phyloP scores from a whole-genome alignment of 2,113 vertebrate species.

The Cettia cetti region DNA sequence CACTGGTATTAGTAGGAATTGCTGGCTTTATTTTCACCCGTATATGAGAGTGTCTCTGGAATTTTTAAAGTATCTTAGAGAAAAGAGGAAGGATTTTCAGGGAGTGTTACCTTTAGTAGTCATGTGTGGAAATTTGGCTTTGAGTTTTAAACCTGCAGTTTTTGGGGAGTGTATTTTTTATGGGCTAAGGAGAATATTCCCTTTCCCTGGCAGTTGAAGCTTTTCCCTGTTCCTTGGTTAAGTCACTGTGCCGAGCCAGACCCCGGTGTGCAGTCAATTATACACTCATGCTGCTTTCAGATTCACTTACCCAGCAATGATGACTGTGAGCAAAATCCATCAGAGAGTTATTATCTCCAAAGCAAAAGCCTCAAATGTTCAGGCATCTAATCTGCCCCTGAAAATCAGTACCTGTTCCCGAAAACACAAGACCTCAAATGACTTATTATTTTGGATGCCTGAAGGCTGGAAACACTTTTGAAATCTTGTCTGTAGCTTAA shows the following conservation, averaged over 20 bases:
- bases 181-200: background rate
- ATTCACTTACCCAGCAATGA: slow-evolving; percentile 43
- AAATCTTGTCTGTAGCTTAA: slow-evolving; percentile 31
- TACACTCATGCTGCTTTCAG: slow-evolving; percentile 32
- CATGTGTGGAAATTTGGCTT: background rate
- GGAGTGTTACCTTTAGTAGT: background rate
- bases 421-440: slow-evolving; percentile 49
- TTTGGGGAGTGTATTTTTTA: background rate
- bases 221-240: background rate
- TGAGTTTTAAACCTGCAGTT: slow-evolving; percentile 15
- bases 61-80: background rate
- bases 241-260: background rate
- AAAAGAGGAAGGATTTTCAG: background rate
- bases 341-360: slow-evolving; percentile 52
- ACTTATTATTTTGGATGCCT: slow-evolving; percentile 42
- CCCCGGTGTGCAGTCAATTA: slow-evolving; percentile 34
- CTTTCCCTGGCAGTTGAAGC: background rate
- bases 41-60: background rate
- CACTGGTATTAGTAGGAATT: background rate
- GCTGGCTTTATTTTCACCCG: background rate
- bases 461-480: slow-evolving; percentile 45
- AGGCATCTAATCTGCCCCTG: slow-evolving; percentile 46
- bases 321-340: slow-evolving; percentile 51
- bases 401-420: slow-evolving; percentile 37
- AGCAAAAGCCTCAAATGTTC: slow-evolving; percentile 52